A percentile compares a stretch with the other conserved stretches of the same genome.
Evolutionary conservation across 2,888 invertebrate species (phyloP).

Genomic region (Lycia hirtaria): DNA sequence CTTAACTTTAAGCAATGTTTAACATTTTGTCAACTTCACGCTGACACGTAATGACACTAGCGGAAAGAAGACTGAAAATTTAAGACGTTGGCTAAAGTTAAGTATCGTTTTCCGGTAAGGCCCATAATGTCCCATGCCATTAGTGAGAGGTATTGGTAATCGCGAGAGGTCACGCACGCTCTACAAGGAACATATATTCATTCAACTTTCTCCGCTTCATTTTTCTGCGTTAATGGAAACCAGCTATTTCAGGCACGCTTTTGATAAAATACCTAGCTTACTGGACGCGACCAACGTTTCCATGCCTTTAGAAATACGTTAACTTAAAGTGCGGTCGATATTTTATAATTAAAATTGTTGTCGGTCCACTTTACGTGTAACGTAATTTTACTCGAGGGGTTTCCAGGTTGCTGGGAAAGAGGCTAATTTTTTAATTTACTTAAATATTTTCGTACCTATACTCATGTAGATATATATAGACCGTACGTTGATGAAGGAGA

Average conservation of each 20-base stretch:
- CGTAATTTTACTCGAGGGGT: not conserved
- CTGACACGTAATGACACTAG: too few species aligned
- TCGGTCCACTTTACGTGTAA: not conserved
- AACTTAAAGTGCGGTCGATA: constrained; percentile 18
- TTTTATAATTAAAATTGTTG: constrained; percentile 22
- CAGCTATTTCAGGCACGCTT: constrained; percentile 31
- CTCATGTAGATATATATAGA: too few species aligned
- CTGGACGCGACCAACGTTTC: constrained; percentile 26
- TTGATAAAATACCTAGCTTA: constrained; percentile 29
- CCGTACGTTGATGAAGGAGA: too few species aligned
- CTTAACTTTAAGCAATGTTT: too few species aligned
- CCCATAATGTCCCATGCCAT: constrained; percentile 38
- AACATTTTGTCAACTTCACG: too few species aligned
- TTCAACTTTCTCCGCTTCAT: constrained; percentile 36
- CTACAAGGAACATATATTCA: constrained; percentile 34
- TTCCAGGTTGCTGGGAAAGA: too few species aligned
- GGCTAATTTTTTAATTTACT: too few species aligned
- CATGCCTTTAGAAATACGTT: constrained; percentile 21
- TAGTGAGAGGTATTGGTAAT: constrained; percentile 35
- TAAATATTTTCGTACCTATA: too few species aligned
- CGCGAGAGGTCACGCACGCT: constrained; percentile 35
- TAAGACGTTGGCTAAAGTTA: too few species aligned
- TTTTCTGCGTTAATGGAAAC: constrained; percentile 34
- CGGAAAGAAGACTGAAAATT: too few species aligned
- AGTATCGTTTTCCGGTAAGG: too few species aligned